phyloP scores from a whole-genome alignment of 2,888 invertebrate species.

The Bellardia pandia region DNA sequence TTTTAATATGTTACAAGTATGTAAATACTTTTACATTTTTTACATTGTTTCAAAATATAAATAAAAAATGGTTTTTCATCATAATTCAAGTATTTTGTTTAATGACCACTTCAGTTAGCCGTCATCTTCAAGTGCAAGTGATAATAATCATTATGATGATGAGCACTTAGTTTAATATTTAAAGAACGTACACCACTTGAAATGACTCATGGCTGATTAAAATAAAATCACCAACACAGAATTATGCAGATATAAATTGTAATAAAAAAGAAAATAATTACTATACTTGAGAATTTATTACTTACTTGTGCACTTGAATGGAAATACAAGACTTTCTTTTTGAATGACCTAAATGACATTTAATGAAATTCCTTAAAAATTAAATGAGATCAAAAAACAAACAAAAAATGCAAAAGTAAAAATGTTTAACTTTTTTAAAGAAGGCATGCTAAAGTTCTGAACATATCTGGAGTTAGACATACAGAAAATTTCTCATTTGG shows the following conservation, averaged over 20 bases:
- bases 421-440: background rate
- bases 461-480: too few relatives aligned
- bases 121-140: conserved; percentile 30
- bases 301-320: conserved; percentile 13
- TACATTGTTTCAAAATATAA: conserved; percentile 22
- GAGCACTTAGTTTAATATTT: conserved; percentile 41
- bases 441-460: too few relatives aligned
- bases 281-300: conserved; percentile 5
- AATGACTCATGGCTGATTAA: conserved; percentile 22
- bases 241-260: background rate
- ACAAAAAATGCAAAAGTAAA: background rate
- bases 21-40: conserved; percentile 29
- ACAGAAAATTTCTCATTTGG: background rate
- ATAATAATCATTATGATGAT: conserved; percentile 44
- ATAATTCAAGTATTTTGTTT: conserved; percentile 44
- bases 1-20: background rate
- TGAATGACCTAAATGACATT: conserved; percentile 15
- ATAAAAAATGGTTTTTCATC: conserved; percentile 30
- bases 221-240: background rate
- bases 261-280: background rate
- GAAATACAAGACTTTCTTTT: background rate
- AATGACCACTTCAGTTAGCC: conserved; percentile 45
- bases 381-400: background rate
- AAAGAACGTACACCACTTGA: conserved; percentile 18
- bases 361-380: background rate